These are phyloP conservation scores for Hippoglossus stenolepis DNA, from an alignment of 2,113 vertebrate genomes.

Conservation along the genomic window DNA sequence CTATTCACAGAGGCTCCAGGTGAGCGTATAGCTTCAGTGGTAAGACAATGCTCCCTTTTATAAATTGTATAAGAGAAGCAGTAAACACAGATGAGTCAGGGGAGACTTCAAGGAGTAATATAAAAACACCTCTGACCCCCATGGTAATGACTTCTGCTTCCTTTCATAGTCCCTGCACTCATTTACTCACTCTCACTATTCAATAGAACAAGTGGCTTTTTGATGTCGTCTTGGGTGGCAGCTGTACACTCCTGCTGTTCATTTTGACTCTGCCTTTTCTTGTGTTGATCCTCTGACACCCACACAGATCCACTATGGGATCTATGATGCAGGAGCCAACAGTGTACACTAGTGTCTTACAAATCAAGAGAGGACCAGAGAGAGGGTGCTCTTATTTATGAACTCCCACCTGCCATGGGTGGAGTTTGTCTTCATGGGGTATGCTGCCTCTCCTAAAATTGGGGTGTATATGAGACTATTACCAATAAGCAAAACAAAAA, in stretches of 20 bases:
- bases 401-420: background rate
- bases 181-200: background rate
- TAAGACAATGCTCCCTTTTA: constrained; percentile 14
- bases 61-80: background rate
- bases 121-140: background rate
- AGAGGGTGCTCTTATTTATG: constrained; percentile 1
- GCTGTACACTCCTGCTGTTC: background rate
- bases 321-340: constrained; percentile 4
- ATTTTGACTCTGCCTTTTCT: constrained; percentile 14
- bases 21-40: background rate
- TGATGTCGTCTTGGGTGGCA: background rate
- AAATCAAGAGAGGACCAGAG: constrained; percentile 18
- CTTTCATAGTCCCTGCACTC: background rate
- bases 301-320: constrained; percentile 14
- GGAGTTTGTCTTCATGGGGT: background rate
- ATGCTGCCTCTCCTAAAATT: background rate
- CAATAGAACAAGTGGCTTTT: constrained; percentile 26
- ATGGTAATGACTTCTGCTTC: background rate
- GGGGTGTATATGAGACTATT: background rate
- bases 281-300: constrained; percentile 1
- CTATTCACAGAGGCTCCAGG: background rate
- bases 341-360: constrained; percentile 14
- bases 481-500: background rate
- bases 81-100: constrained; percentile 2
- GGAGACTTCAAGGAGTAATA: constrained; percentile 8